phyloP scores from a whole-genome alignment of 2,888 invertebrate genomes.

The Drosophila phalerata region DNA sequence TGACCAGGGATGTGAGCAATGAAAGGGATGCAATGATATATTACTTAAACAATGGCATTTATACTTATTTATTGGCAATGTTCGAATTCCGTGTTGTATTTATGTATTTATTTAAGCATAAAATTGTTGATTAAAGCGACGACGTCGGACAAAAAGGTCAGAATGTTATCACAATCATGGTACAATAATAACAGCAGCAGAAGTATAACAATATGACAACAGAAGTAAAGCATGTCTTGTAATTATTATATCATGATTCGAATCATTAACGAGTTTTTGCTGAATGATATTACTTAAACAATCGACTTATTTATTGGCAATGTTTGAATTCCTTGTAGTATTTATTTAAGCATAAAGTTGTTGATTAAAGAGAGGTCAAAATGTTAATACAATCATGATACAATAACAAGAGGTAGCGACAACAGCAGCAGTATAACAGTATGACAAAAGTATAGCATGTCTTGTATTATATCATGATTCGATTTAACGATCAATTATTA shows the following conservation, averaged over 20 bases:
- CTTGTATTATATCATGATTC: too few species aligned
- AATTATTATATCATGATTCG: too few species aligned
- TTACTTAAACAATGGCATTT: constrained; percentile 47
- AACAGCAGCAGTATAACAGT: too few species aligned
- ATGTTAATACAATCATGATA: constrained; percentile 40
- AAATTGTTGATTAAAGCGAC: constrained; percentile 47
- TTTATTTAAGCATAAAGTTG: constrained; percentile 63
- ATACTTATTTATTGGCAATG: constrained; percentile 36
- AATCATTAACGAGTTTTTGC: too few species aligned
- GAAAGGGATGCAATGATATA: constrained; percentile 38
- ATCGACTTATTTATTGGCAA: constrained; percentile 40
- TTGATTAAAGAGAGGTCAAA: constrained; percentile 56
- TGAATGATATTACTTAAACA: constrained; percentile 29
- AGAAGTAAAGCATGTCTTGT: too few species aligned
- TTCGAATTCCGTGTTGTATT: not conserved
- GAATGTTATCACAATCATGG: constrained; percentile 47
- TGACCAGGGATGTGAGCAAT: not conserved
- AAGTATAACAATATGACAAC: too few species aligned
- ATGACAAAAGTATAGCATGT: too few species aligned
- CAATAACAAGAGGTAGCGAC: too few species aligned
- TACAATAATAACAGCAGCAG: too few species aligned
- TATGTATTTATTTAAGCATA: constrained; percentile 61
- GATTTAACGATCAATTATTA: too few species aligned
- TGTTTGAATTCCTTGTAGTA: constrained; percentile 17
- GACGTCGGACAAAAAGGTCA: constrained; percentile 49